Evolutionary conservation across 1,140 invertebrate species (phyloP), one percentile per base, ranked within the genome.

Genomic region (Aethina tumida): DNA sequence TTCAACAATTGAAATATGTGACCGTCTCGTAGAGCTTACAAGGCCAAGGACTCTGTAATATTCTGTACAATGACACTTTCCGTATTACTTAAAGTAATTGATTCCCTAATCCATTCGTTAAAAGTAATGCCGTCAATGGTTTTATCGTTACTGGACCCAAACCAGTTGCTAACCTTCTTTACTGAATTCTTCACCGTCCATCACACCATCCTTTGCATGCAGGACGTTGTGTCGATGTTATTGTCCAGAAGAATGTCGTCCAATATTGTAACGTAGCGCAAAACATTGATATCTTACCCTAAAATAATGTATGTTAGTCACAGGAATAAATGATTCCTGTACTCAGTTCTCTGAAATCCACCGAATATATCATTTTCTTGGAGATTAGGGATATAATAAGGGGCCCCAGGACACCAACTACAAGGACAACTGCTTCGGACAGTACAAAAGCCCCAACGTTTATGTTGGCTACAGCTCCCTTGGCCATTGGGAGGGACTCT

Each of bases 61-160:
- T n/a, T n/a, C n/a, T n/a, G n/a, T n/a, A n/a, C n/a, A n/a, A n/a
- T n/a, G n/a, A n/a, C n/a, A n/a, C n/a, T n/a, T n/a, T n/a, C n/a
- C n/a, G n/a, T n/a, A n/a, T n/a, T n/a, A n/a, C n/a, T n/a, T n/a
- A n/a, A n/a, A n/a, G n/a, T n/a, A n/a, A n/a, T n/a, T n/a, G n/a
- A n/a, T n/a, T n/a, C n/a, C n/a, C n/a, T n/a, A n/a, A n/a, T n/a
- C 55, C 53, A 59, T 21, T 44, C 22, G 31, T 47, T 59, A 12
- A 45, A 53, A 1, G 50, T 42, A 9, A 61, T n/a, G 5, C 59
- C 57, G 40, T 61, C 54, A 5, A 61, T 45, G 21, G 58, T 59
- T 42, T 58, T 61, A 38, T 61, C 55, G 2, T 33, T 45, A 31
- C 55, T 59, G 3, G 40, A 45, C 12, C 42, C 50, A n/a, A n/a